Conservation (phyloP, 2,888 invertebrate species). For the Dicyrtomina minuta region DNA sequence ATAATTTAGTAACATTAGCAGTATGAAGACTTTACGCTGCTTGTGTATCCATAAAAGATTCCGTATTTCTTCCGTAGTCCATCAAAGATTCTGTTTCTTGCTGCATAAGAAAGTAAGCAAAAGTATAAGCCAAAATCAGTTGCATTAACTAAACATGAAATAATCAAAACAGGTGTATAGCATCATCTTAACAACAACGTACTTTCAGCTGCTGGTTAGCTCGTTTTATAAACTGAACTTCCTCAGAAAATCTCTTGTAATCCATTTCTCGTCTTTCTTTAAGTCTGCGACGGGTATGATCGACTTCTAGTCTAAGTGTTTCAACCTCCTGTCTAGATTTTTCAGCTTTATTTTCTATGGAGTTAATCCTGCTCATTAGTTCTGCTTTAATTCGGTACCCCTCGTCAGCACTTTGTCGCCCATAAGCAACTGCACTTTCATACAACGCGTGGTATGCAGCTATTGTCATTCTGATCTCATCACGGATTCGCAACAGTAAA, state of each 20-base stretch:
- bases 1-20: too few relatives aligned
- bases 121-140: too few relatives aligned
- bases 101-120: too few relatives aligned
- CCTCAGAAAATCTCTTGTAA: conserved; percentile 88
- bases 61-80: too few relatives aligned
- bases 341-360: conserved; percentile 67
- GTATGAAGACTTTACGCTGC: too few relatives aligned
- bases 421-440: conserved; percentile 95
- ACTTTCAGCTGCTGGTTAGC: conserved; percentile 92
- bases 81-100: conserved; percentile 13
- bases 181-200: conserved; percentile 34
- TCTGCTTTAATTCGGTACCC: conserved; percentile 54
- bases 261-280: conserved; percentile 83
- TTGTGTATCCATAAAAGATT: too few relatives aligned
- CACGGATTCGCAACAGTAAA: conserved; percentile 82
- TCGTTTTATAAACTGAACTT: conserved; percentile 86
- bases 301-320: conserved; percentile 71
- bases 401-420: conserved; percentile 92
- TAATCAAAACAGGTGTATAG: too few relatives aligned
- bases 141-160: too few relatives aligned
- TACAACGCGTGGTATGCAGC: conserved; percentile 94
- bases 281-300: conserved; percentile 78
- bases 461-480: conserved; percentile 94
- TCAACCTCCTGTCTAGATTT: conserved; percentile 66
- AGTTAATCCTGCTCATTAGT: conserved; percentile 68